Evolutionary conservation across 2,888 invertebrate species (phyloP).

Genomic region (Ephialtes manifestator): DNA sequence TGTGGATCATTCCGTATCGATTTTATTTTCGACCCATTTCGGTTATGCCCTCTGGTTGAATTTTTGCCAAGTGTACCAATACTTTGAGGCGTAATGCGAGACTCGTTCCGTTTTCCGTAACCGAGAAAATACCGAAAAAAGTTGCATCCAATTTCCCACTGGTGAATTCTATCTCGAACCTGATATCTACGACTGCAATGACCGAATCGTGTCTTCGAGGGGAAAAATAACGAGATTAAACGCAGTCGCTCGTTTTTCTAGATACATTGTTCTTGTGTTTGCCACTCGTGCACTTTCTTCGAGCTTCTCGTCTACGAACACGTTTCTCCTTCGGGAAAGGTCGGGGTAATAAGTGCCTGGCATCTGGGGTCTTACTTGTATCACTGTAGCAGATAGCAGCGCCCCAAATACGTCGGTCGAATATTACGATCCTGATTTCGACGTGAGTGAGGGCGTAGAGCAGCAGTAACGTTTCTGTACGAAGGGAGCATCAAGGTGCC

Average conservation of each 20-base stretch:
- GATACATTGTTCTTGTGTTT: neutral
- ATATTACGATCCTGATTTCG: constrained; percentile 45
- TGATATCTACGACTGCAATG: too few species aligned
- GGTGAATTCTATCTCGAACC: too few species aligned
- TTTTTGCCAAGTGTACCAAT: too few species aligned
- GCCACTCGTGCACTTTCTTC: neutral
- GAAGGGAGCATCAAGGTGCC: neutral
- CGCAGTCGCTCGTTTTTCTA: too few species aligned
- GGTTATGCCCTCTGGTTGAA: too few species aligned
- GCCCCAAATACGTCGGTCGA: constrained; percentile 26
- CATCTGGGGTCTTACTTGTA: neutral
- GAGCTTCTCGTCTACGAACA: neutral
- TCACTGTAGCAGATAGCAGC: neutral
- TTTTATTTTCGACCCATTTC: too few species aligned
- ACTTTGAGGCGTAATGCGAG: too few species aligned
- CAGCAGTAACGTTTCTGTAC: neutral
- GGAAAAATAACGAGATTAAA: neutral
- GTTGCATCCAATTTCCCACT: too few species aligned
- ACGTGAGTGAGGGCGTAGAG: neutral
- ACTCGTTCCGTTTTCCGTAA: too few species aligned
- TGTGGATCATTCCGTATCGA: too few species aligned
- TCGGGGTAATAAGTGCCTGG: neutral
- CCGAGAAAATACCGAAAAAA: too few species aligned
- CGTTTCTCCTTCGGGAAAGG: neutral
- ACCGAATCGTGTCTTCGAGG: too few species aligned